Evolutionary conservation across 2,888 invertebrate genomes (phyloP).

Genomic region (Tricholauxania praeusta): DNA sequence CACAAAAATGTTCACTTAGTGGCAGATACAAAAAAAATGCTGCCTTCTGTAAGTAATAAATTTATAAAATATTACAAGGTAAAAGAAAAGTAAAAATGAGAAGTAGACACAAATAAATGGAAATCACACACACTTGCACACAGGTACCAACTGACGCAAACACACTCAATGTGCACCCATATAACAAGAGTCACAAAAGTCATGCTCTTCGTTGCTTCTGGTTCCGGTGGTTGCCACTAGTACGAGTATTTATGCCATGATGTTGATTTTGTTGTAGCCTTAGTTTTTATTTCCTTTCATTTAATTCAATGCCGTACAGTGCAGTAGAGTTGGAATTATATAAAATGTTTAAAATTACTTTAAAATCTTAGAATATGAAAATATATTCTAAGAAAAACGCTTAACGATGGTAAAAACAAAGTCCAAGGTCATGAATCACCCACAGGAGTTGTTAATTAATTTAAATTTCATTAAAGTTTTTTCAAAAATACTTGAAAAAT

Average conservation of each 20-base stretch:
- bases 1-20: constrained; percentile 22
- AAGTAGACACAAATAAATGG: neutral
- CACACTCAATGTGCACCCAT: neutral
- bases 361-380: too few species aligned
- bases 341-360: too few species aligned
- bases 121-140: neutral
- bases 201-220: constrained; percentile 17
- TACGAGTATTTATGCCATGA: constrained; percentile 6
- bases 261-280: constrained; percentile 7
- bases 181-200: constrained; percentile 1
- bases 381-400: too few species aligned
- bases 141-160: neutral
- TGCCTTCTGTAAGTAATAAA: constrained; percentile 18
- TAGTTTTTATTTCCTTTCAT: neutral
- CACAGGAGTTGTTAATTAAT: too few species aligned
- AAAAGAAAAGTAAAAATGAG: neutral
- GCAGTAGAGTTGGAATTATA: too few species aligned
- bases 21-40: constrained; percentile 10
- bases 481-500: too few species aligned
- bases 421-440: too few species aligned
- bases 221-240: constrained; percentile 4
- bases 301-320: too few species aligned
- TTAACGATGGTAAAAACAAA: too few species aligned
- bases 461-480: too few species aligned
- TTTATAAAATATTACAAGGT: constrained; percentile 29